Base-by-base conservation (phyloP, 1,140 invertebrate species). In the Pachypsylla venusta region DNA sequence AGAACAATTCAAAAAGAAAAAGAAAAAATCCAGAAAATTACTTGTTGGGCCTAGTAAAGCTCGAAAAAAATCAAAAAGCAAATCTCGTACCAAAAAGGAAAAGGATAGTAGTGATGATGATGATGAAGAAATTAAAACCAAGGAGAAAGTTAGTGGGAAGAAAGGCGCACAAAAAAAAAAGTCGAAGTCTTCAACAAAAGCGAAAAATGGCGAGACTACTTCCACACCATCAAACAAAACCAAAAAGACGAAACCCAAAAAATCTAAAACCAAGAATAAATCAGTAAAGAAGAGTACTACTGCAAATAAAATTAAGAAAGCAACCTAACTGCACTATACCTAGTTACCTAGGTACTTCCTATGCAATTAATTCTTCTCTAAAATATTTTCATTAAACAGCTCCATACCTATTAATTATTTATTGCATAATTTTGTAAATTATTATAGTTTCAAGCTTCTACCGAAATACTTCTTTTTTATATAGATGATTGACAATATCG, bases 11-110 rank as follows among this genome's bases (percentile, higher is more conserved):
- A 48, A 48, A 19, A 48, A 48, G 42, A 48, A 48, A 48, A 48
- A 48, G 42, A 48, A 48, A 22, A 48, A 48, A 19, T n/a, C 16
- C 42, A 48, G 42, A n/a, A 48, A 48, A 48, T n/a, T 48, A 48
- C 42, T 48, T n/a, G 7, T 48, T 4, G 42, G 42, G 3, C 42
- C 42, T 7, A 48, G 42, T 22, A n/a, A 22, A n/a, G 5, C 42
- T 3, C 42, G 42, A n/a, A 48, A 48, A n/a, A 48, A 48, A 19
- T 48, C 42, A n/a, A 48, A 48, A 48, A 19, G 22, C 7, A 48
- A 48, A 19, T 10, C 5, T n/a, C n/a, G n/a, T n/a, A 7, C 4
- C 7, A 48, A 48, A 48, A n/a, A 48, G 42, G 4, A 48, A 19
- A n/a, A 48, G 3, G n/a, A n/a, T 48, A 48, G 42, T 22, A n/a